phyloP scores from a whole-genome alignment of 2,888 invertebrate species.

The Rhamnusium bicolor region DNA sequence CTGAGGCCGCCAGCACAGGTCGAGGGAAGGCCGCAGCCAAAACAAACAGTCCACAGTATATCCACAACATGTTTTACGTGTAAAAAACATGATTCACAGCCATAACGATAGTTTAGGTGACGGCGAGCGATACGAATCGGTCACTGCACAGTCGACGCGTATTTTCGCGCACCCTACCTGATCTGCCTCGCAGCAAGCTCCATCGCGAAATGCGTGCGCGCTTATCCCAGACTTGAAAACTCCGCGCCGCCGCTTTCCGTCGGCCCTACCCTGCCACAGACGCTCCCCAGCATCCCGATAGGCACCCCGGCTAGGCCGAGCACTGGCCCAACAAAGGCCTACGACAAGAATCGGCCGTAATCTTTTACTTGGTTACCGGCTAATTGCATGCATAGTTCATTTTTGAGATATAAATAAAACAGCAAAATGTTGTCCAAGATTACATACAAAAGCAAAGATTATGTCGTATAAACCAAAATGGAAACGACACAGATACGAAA shows the following conservation, averaged over 20 bases:
- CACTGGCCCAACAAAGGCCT: slow-evolving; percentile 37
- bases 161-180: slow-evolving; percentile 63
- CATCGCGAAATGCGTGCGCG: slow-evolving; percentile 66
- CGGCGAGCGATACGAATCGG: slow-evolving; percentile 33
- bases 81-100: slow-evolving; percentile 69
- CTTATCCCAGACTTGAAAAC: slow-evolving; percentile 59
- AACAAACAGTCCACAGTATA: slow-evolving; percentile 68
- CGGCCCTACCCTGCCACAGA: slow-evolving; percentile 62
- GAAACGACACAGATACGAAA: no score
- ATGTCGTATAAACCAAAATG: no score
- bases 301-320: slow-evolving; percentile 41
- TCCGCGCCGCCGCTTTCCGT: slow-evolving; percentile 59
- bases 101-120: slow-evolving; percentile 61
- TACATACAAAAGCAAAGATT: no score
- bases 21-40: slow-evolving; percentile 63
- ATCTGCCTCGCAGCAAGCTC: slow-evolving; percentile 66
- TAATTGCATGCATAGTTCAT: background rate
- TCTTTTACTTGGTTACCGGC: background rate
- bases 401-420: no score
- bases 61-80: slow-evolving; percentile 70
- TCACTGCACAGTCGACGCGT: slow-evolving; percentile 35
- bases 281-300: slow-evolving; percentile 54
- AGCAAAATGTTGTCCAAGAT: no score
- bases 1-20: slow-evolving; percentile 60
- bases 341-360: slow-evolving; percentile 5